Evolutionary conservation across 2,797 vertebrate species (phyloP).

Genomic region (Fratercula arctica): DNA sequence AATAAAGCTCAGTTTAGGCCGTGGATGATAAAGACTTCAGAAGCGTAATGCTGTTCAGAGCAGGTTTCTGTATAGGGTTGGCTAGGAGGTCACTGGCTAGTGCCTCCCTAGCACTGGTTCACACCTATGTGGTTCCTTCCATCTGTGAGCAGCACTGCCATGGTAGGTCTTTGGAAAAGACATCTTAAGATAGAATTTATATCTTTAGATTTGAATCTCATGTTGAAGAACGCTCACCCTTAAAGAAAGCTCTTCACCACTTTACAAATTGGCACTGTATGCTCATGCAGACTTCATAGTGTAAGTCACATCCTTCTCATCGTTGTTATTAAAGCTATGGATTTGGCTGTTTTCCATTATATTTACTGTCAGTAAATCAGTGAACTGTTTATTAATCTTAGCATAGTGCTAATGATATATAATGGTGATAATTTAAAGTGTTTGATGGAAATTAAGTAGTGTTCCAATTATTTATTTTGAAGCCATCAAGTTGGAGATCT

Average conservation of each 20-base stretch:
- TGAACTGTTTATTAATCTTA: background rate
- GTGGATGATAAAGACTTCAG: background rate
- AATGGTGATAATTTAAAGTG: background rate
- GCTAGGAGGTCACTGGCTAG: background rate
- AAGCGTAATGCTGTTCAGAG: background rate
- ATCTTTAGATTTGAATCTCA: background rate
- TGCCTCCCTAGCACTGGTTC: background rate
- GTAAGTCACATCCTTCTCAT: background rate
- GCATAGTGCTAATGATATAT: background rate
- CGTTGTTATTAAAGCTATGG: background rate
- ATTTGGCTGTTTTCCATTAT: background rate
- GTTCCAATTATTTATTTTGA: background rate
- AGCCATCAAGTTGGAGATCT: background rate
- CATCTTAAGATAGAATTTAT: background rate
- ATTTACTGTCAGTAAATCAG: background rate
- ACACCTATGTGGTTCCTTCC: background rate
- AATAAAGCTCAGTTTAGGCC: background rate
- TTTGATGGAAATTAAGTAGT: background rate
- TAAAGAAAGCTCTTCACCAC: background rate
- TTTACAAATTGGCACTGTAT: background rate
- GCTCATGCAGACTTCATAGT: accelerated
- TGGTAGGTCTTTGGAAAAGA: background rate
- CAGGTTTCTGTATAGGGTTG: background rate
- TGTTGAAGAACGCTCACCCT: background rate
- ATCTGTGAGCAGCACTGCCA: background rate